Percentiles rank a stretch among this genome's conserved stretches.
These are phyloP conservation scores for Campoplex capitator DNA, from an alignment of 2,888 invertebrate species.

Conservation along the genomic window DNA sequence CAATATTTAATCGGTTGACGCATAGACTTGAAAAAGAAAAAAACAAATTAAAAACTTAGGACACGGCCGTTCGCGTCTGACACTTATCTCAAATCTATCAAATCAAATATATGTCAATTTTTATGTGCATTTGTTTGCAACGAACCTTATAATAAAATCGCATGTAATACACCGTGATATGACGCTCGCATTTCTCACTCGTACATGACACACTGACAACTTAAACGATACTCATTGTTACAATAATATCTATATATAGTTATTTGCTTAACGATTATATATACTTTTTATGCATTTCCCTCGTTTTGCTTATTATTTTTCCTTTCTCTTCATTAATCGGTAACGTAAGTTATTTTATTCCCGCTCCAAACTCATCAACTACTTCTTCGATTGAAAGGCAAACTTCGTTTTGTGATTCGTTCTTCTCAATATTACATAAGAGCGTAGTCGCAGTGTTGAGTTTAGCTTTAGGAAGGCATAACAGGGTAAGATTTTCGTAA, in stretches of 20 bases:
- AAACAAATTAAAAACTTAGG: not conserved
- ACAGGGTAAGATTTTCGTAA: slow-evolving; percentile 56
- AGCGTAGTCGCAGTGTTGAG: slow-evolving; percentile 64
- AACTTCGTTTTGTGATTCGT: slow-evolving; percentile 7
- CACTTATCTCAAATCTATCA: not conserved
- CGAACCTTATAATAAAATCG: slow-evolving; percentile 34
- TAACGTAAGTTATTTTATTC: not conserved
- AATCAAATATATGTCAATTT: slow-evolving; percentile 22
- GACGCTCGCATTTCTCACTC: slow-evolving; percentile 35
- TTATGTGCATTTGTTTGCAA: slow-evolving; percentile 15
- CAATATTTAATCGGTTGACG: not conserved
- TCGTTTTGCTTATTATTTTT: slow-evolving; percentile 15
- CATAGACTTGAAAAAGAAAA: not conserved
- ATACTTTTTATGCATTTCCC: slow-evolving; percentile 38
- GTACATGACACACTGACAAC: slow-evolving; percentile 38
- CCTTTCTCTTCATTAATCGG: not conserved
- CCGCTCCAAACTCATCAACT: slow-evolving; percentile 5
- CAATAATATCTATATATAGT: slow-evolving; percentile 41
- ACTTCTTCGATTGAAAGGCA: slow-evolving; percentile 14
- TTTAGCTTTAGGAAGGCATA: slow-evolving; percentile 70
- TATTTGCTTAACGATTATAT: slow-evolving; percentile 35
- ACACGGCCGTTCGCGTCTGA: slow-evolving; percentile 5
- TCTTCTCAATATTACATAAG: slow-evolving; percentile 28
- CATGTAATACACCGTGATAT: slow-evolving; percentile 33
- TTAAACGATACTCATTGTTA: slow-evolving; percentile 38